Base-by-base conservation (phyloP, 2,113 vertebrate species). In the Lepidothrix coronata region DNA sequence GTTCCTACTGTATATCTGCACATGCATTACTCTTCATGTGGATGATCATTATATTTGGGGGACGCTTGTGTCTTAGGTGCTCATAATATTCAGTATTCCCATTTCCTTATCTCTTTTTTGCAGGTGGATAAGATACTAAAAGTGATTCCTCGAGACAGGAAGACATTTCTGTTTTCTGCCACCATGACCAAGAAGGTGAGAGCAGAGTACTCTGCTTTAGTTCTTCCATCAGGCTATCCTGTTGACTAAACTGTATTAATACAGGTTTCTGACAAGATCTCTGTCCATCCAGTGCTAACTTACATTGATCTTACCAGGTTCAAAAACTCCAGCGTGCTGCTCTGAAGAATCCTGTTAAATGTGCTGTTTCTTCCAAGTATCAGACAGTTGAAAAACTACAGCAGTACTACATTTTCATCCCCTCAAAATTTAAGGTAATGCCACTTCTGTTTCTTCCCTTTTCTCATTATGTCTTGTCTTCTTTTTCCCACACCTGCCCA, bases 151-250 rank as follows among this genome's bases (percentile, higher is more conserved):
- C 98, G 99, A 97, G 99, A 99, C 30, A 98, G 99, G 87, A 99
- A 98, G 46, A 99, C 99, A 2, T 99, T 99, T 78, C 97, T 99
- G 31, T 99, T 99, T 97, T 99, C 99, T 59, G 99, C 99, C 74
- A 99, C 99, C 37, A 99, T 99, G 99, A 99, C 99, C 30, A 99
- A 99, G 97, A 99, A 99, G 99, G 99, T 99, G 96, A 94, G 84
- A 67, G 41, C 25, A 63, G 49, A 55, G 30, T 51, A 52, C n/a
- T 73, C 5, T 74, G 43, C 27, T 82, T 80, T 44, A 89, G 14
- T 44, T 91, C 20, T 94, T 88, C 48, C 24, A 19, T 95, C 30
- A 75, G 52, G n/a, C 72, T 77, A 1, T 49, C 30, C 19, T 71
- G 16, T 73, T 77, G 31, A 63, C 12, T 66, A 35, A 44, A 49